A percentile compares a stretch with the other conserved stretches of the same genome.
These are phyloP conservation scores for Amblyjoppa fuscipennis DNA, from an alignment of 2,888 invertebrate species.

Conservation along the genomic window DNA sequence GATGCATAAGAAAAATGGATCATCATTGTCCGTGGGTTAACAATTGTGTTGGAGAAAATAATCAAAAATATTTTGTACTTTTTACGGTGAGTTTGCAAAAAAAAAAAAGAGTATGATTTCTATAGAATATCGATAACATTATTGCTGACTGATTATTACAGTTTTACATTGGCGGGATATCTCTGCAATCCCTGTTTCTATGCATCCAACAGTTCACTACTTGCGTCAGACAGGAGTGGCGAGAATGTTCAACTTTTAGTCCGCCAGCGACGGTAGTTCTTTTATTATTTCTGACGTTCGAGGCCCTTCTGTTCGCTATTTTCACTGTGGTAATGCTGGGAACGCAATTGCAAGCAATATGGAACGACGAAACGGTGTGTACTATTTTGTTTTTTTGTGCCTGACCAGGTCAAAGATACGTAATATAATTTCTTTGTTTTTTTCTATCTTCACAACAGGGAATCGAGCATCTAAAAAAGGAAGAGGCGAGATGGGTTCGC, in stretches of 20 bases:
- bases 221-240: slow-evolving; percentile 97
- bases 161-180: slow-evolving; percentile 99
- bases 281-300: slow-evolving; percentile 95
- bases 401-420: background rate
- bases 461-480: slow-evolving; percentile 98
- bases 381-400: background rate
- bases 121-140: slow-evolving; percentile 19
- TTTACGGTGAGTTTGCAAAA: slow-evolving; percentile 92
- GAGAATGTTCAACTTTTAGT: slow-evolving; percentile 96
- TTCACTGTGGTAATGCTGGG: slow-evolving; percentile 99
- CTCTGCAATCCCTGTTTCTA: slow-evolving; percentile 96
- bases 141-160: slow-evolving; percentile 86
- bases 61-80: slow-evolving; percentile 99
- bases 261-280: slow-evolving; percentile 98
- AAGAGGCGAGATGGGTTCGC: slow-evolving; percentile 96
- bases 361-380: slow-evolving; percentile 98
- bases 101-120: background rate
- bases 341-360: slow-evolving; percentile 98
- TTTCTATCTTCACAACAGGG: slow-evolving; percentile 88
- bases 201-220: slow-evolving; percentile 97
- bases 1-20: slow-evolving; percentile 94
- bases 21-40: slow-evolving; percentile 99
- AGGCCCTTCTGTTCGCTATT: slow-evolving; percentile 97
- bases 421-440: background rate
- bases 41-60: slow-evolving; percentile 99